phyloP scores from a whole-genome alignment of 2,888 invertebrate genomes.

The Drosophila rubida region DNA sequence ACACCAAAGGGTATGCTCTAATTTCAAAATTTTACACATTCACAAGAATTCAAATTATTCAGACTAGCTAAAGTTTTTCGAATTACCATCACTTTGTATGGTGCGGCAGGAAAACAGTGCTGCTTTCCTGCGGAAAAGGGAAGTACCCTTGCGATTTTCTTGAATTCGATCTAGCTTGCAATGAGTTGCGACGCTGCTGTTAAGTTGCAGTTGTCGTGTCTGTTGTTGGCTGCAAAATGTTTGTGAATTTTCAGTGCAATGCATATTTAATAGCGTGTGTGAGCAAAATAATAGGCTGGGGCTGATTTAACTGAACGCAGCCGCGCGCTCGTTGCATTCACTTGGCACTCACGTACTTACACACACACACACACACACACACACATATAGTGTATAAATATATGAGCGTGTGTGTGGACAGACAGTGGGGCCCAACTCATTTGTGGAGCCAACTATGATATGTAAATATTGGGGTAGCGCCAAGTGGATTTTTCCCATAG shows the following conservation, averaged over 20 bases:
- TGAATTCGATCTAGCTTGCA: neutral
- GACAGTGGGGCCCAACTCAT: constrained; percentile 43
- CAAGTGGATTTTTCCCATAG: constrained; percentile 66
- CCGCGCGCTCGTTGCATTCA: too few species aligned
- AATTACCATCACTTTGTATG: too few species aligned
- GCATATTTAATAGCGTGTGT: constrained; percentile 7
- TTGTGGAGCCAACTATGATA: constrained; percentile 67
- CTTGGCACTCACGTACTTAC: constrained; percentile 41
- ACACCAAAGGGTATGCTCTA: too few species aligned
- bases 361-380: neutral
- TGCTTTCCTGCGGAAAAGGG: neutral
- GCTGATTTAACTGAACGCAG: constrained; percentile 36
- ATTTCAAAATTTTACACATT: too few species aligned
- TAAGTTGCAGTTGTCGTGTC: neutral
- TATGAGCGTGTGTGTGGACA: neutral
- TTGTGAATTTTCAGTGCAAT: constrained; percentile 4
- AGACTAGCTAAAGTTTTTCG: too few species aligned
- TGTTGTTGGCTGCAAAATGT: neutral
- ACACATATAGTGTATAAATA: neutral
- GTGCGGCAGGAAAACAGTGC: neutral
- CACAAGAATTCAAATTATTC: too few species aligned
- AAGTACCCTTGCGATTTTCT: neutral
- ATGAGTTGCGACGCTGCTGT: neutral
- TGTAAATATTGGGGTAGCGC: constrained; percentile 68
- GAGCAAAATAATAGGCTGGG: constrained; percentile 36